Evolutionary conservation across 92 coral and sea anemone genomes (phyloP), one percentile per base, ranked within the genome.

Genomic region (Isaurus tuberculatus): DNA sequence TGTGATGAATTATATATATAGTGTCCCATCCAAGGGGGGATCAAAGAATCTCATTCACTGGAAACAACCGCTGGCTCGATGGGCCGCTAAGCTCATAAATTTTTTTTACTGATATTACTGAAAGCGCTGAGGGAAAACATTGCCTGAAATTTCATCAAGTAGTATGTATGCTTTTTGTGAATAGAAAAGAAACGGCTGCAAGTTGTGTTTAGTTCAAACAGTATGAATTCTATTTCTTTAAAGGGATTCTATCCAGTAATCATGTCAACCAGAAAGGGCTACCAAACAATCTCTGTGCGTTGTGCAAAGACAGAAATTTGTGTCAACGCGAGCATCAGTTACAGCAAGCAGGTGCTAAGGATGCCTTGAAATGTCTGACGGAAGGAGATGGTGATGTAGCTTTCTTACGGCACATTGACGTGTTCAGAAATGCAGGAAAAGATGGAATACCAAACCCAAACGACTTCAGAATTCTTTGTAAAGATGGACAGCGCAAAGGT

Each of bases 291-390:
- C 72, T 67, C 40, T 67, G 72, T 67, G 72, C 72, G 4, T 22
- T 67, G 1, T 67, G 72, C 15, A 67, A 67, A 67, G 40, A 32
- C 43, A 32, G 22, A 10, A 37, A 10, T 15, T 37, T 67, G 25
- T 67, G 72, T 67, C 23, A 15, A 67, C 46, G 22, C 25, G 72
- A 14, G 72, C 46, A 67, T 67, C 46, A 16, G 0, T 29, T 43
- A 32, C 72, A 67, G 23, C 72, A 67, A 17, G 72, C 15, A 11
- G 58, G 46, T 37, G 72, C 72, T n/a, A 67, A 22, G 72, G 30
- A 67, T 37, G 72, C 72, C 44, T 67, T 67, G 72, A 32, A 67
- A 37, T 67, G 72, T 10, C 46, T 67, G 72, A 30, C 72, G 13
- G 72, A 67, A 14, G 14, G 72, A 30, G 22, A 15, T 32, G 72